A percentile compares a stretch with the other conserved stretches of the same genome.
phyloP scores from a whole-genome alignment of 2,113 vertebrate species.

The Eulacestoma nigropectus region DNA sequence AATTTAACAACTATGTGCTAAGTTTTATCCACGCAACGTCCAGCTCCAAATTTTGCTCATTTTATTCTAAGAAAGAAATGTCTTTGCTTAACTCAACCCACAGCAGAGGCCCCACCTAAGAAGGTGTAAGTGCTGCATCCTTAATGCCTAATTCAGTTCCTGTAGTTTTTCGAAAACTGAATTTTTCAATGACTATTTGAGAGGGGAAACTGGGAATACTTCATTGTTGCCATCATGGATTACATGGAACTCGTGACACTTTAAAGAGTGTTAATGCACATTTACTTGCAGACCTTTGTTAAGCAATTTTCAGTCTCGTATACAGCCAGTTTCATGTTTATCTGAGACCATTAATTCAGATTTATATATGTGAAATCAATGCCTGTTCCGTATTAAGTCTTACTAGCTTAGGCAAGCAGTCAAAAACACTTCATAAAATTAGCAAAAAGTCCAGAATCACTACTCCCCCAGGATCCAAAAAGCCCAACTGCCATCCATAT shows the following conservation, averaged over 20 bases:
- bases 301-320: background rate
- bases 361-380: conserved; percentile 42
- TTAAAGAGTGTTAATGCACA: background rate
- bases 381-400: background rate
- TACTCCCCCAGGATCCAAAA: conserved; percentile 21
- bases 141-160: background rate
- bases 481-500: background rate
- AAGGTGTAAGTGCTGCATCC: background rate
- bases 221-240: background rate
- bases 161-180: background rate
- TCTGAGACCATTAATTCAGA: conserved; percentile 1
- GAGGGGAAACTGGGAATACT: background rate
- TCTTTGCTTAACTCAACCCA: background rate
- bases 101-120: background rate
- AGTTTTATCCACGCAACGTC: accelerated
- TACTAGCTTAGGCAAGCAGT: conserved; percentile 3
- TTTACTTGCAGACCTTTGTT: background rate
- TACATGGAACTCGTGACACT: background rate
- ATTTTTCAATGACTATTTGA: background rate
- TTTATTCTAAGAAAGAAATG: background rate
- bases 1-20: background rate
- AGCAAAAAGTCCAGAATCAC: conserved; percentile 15
- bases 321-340: conserved; percentile 20
- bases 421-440: conserved; percentile 36
- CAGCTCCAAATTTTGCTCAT: background rate